Conservation (phyloP, 2,113 vertebrate species). For the Mastomys natalensis region DNA sequence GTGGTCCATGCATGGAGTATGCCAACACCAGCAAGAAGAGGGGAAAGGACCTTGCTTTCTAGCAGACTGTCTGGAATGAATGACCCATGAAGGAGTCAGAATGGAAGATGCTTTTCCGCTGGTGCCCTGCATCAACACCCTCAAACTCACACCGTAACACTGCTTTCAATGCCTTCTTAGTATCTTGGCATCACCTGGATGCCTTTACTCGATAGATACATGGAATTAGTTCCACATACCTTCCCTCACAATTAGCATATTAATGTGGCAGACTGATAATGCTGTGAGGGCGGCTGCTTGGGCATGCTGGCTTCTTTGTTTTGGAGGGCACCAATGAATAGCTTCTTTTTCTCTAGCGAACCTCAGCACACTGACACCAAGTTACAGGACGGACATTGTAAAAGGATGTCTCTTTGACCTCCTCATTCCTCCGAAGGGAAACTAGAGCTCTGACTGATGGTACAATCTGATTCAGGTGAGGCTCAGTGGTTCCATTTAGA, state of each 20-base stretch:
- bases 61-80: constrained; percentile 77
- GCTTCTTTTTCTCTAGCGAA: not conserved
- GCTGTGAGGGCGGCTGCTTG: constrained; percentile 78
- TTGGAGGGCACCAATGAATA: not conserved
- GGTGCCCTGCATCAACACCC: constrained; percentile 46
- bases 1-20: constrained; percentile 59
- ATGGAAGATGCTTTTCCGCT: constrained; percentile 59
- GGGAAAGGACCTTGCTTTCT: constrained; percentile 80
- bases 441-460: constrained; percentile 6
- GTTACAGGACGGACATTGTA: not conserved
- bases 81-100: constrained; percentile 77
- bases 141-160: constrained; percentile 72
- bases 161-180: constrained; percentile 76
- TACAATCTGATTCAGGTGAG: not conserved
- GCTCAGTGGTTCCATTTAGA: not conserved
- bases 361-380: not conserved
- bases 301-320: constrained; percentile 63
- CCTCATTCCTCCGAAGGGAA: constrained; percentile 24
- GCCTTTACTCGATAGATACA: constrained; percentile 81
- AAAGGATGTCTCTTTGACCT: constrained; percentile 40
- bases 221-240: constrained; percentile 85
- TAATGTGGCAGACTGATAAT: constrained; percentile 84
- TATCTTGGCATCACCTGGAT: constrained; percentile 81
- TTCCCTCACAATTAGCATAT: constrained; percentile 86
- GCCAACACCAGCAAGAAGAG: constrained; percentile 71